These are phyloP conservation scores for Diplazon laetatorius DNA, from an alignment of 2,888 invertebrate species.

Conservation along the genomic window DNA sequence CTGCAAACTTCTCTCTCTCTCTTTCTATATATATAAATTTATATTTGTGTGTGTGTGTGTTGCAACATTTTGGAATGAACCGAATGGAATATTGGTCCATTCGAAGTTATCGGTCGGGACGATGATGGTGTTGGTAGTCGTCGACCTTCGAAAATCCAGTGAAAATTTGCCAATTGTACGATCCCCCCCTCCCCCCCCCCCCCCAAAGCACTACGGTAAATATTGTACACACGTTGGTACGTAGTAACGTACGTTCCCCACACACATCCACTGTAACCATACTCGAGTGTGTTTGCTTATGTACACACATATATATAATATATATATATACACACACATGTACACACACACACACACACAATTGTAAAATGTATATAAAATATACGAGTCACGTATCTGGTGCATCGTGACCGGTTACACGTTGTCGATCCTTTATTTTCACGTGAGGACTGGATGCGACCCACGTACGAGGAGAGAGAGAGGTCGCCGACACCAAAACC, in stretches of 20 bases:
- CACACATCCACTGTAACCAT: too few species aligned
- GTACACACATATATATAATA: constrained; percentile 1
- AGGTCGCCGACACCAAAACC: constrained; percentile 49
- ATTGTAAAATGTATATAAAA: constrained; percentile 8
- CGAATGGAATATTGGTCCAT: constrained; percentile 5
- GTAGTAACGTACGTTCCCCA: constrained; percentile 21
- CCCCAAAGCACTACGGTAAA: constrained; percentile 21
- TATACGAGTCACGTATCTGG: constrained; percentile 46
- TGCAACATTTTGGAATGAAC: background rate
- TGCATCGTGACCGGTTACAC: constrained; percentile 43
- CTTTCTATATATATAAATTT: too few species aligned
- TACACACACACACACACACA: background rate
- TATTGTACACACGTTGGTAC: constrained; percentile 16
- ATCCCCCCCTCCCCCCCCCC: too few species aligned
- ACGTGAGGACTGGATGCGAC: constrained; percentile 49
- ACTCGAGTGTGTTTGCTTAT: too few species aligned
- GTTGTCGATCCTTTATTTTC: constrained; percentile 39
- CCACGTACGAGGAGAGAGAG: constrained; percentile 53
- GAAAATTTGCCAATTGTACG: constrained; percentile 16
- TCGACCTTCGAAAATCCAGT: constrained; percentile 16
- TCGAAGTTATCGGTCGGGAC: background rate
- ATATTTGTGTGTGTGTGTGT: too few species aligned
- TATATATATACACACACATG: too few species aligned
- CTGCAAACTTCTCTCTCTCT: too few species aligned
- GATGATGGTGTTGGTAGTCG: background rate